These are phyloP conservation scores for Pristionchus japonicus DNA, from an alignment of 2,888 invertebrate genomes.

Conservation along the genomic window DNA sequence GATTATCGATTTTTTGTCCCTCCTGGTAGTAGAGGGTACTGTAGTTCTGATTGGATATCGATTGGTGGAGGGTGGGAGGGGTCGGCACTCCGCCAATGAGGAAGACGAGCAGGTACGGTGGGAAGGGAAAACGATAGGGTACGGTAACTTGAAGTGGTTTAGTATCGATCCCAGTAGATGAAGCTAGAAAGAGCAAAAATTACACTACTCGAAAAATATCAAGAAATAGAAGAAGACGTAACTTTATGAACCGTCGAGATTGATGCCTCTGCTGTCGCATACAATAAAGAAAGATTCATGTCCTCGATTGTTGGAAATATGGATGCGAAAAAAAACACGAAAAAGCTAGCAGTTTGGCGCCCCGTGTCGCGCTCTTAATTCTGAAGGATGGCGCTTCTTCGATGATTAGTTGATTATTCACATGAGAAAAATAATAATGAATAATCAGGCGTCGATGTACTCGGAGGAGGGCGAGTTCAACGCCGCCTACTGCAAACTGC, in stretches of 20 bases:
- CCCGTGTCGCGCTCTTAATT: too few relatives aligned
- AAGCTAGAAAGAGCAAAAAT: not conserved
- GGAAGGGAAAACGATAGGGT: not conserved
- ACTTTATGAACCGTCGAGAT: not conserved
- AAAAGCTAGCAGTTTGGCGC: too few relatives aligned
- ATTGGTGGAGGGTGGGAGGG: not conserved
- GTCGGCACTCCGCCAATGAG: not conserved
- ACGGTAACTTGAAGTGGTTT: too few relatives aligned
- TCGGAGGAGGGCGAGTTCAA: slow-evolving; percentile 68
- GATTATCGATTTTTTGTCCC: not conserved
- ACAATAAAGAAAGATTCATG: too few relatives aligned
- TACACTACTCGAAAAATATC: not conserved
- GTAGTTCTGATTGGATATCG: too few relatives aligned
- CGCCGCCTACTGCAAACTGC: slow-evolving; percentile 68
- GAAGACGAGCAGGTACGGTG: too few relatives aligned
- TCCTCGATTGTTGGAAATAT: too few relatives aligned
- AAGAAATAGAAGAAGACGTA: too few relatives aligned
- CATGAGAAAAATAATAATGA: not conserved
- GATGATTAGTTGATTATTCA: not conserved
- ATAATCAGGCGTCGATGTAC: slow-evolving; percentile 59
- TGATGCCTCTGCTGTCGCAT: not conserved
- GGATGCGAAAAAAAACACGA: too few relatives aligned
- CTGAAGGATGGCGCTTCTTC: too few relatives aligned
- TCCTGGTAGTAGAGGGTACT: too few relatives aligned
- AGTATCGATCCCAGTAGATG: too few relatives aligned